These are phyloP conservation scores for Drosophila acutilabella DNA, from an alignment of 2,888 invertebrate species.

Conservation along the genomic window DNA sequence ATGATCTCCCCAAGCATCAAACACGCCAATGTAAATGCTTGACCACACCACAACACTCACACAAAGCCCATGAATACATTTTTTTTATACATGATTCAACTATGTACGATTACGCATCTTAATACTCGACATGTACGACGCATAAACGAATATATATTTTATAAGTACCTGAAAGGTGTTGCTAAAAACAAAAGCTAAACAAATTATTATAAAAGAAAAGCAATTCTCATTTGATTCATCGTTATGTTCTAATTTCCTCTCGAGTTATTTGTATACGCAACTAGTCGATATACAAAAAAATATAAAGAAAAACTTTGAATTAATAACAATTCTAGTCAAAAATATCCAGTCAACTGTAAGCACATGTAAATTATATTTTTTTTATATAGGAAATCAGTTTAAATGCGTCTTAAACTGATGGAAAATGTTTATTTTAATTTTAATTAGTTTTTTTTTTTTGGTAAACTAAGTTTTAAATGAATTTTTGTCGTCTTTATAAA, in stretches of 20 bases:
- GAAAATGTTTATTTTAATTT: conserved; percentile 15
- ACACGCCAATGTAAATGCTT: conserved; percentile 50
- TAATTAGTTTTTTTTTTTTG: conserved; percentile 8
- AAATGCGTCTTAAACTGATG: conserved; percentile 43
- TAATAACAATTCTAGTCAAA: conserved; percentile 44
- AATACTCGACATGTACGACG: conserved; percentile 32
- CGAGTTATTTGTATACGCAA: conserved; percentile 30
- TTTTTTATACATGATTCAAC: conserved; percentile 21
- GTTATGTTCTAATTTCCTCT: conserved; percentile 26
- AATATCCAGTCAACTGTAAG: conserved; percentile 19
- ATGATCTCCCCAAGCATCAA: conserved; percentile 21
- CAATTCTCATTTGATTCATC: conserved; percentile 37
- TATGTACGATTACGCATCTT: conserved; percentile 23
- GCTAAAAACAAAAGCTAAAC: conserved; percentile 35
- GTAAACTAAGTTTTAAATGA: conserved; percentile 38
- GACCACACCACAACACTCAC: conserved; percentile 15
- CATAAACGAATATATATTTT: conserved; percentile 58
- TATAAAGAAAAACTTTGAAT: neutral
- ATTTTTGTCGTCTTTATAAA: conserved; percentile 41
- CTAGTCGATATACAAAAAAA: conserved; percentile 33
- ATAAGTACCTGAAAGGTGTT: conserved; percentile 68
- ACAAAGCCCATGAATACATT: conserved; percentile 18
- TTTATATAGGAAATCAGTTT: conserved; percentile 33
- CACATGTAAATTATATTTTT: conserved; percentile 9
- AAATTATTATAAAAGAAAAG: conserved; percentile 19